Evolutionary conservation across 2,797 vertebrate genomes (phyloP), one percentile per base, ranked within the genome.

Genomic region (Serranus cabrilla): DNA sequence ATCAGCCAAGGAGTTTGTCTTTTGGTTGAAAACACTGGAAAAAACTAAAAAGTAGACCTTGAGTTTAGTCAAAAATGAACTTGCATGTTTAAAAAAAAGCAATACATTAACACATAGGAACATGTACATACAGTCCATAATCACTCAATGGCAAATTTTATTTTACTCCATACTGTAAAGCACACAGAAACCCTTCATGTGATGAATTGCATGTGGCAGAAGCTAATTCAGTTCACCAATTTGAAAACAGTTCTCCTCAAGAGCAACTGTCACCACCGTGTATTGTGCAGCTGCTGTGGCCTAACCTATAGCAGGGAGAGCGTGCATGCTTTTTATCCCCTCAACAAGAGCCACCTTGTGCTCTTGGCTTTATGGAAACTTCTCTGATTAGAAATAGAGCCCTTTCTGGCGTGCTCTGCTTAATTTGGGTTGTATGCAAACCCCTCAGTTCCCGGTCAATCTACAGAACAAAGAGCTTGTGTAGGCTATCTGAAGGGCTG

Each of bases 321-420:
- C 27, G 14, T 57, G 27, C 76, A 72, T 47, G 73, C 54, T 85
- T 86, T 87, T 79, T 72, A 84, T 83, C 64, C 66, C 59, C 74
- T 85, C 82, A 89, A 93, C 89, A 94, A 94, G 90, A 85, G 89
- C 80, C 71, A 89, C 87, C 88, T 93, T 94, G 88, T 94, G 82
- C 82, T 90, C 58, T 11, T 77, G 82, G 81, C 74, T 84, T 83
- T 43, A 87, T 87, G 88, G 91, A 94, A 94, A 89, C 77, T 74
- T 85, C 82, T 83, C 77, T 93, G 85, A 85, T 91, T 90, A 82
- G 85, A 63, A 83, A 52, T 83, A 81, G 85, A 87, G 79, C 78
- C 49, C 64, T 69, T 63, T 86, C 78, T 90, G 84, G 65, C 69
- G n/a, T 47, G 80, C 70, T 43, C 67, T 59, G 51, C 72, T 67